Conservation (phyloP, 1,140 invertebrate genomes). For the Zaprionus inermis region DNA sequence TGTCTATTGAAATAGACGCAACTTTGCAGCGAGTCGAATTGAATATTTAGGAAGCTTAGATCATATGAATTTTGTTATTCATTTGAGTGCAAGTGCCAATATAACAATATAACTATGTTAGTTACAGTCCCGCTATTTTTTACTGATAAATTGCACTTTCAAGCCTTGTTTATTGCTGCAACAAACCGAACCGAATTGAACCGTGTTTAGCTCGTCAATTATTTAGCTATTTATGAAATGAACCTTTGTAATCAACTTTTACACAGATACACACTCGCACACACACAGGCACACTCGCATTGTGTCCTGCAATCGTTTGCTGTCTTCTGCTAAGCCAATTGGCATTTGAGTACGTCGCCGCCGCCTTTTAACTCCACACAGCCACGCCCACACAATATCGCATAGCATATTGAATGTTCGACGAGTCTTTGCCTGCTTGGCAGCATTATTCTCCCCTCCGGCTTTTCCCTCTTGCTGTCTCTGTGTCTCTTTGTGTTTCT, state of each 20-base stretch:
- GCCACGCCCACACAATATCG: constrained; percentile 61
- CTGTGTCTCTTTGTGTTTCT: constrained; percentile 4
- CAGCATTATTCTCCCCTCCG: neutral
- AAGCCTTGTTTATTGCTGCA: neutral
- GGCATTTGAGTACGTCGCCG: constrained; percentile 37
- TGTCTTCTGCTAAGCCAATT: constrained; percentile 55
- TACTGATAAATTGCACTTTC: neutral
- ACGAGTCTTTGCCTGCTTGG: constrained; percentile 3
- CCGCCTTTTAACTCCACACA: neutral
- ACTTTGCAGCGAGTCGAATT: neutral
- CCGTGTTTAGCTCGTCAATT: constrained; percentile 19
- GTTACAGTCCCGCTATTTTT: too few species aligned
- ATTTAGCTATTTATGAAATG: constrained; percentile 23
- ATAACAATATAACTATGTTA: too few species aligned
- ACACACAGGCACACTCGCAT: neutral
- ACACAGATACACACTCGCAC: neutral
- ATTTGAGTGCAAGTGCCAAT: neutral
- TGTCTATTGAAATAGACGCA: neutral
- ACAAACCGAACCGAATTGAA: neutral
- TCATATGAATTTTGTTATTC: neutral
- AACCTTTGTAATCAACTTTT: constrained; percentile 9
- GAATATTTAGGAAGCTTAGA: neutral
- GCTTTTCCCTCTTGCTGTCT: neutral
- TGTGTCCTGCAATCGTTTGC: constrained; percentile 39
- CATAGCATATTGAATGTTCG: constrained; percentile 55